Conservation (phyloP, 2,113 vertebrate species). For the Syngnathus scovelli region DNA sequence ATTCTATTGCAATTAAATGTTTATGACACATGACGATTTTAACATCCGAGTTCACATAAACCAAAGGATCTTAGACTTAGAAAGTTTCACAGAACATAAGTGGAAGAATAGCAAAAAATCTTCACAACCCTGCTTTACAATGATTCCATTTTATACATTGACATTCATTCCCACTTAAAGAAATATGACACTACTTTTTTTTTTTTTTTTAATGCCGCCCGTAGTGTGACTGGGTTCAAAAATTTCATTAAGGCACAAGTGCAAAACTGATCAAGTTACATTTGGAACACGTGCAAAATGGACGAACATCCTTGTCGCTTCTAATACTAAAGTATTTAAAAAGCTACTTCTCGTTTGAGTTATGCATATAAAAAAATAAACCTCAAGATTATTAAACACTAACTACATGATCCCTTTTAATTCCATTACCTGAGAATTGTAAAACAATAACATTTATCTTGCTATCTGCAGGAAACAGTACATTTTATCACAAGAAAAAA, state of each 20-base stretch:
- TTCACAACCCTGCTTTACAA: neutral
- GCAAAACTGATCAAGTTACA: neutral
- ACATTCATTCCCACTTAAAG: neutral
- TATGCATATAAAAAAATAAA: neutral
- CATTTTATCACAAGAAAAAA: neutral
- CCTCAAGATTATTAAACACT: neutral
- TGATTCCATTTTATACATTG: neutral
- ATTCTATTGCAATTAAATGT: neutral
- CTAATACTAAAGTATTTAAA: neutral
- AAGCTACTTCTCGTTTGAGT: neutral
- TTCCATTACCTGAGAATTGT: neutral
- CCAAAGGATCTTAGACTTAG: neutral
- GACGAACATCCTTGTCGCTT: neutral
- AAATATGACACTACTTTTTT: neutral
- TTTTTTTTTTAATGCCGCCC: neutral
- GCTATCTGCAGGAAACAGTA: neutral
- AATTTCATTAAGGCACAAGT: neutral
- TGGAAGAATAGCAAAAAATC: neutral
- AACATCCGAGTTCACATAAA: neutral
- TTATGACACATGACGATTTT: neutral
- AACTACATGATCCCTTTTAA: neutral
- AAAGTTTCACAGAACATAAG: neutral
- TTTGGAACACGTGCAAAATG: neutral
- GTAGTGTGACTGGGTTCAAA: neutral
- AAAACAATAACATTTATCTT: neutral